Base-by-base conservation (phyloP, 2,888 invertebrate species). In the Pyrgus malvae region DNA sequence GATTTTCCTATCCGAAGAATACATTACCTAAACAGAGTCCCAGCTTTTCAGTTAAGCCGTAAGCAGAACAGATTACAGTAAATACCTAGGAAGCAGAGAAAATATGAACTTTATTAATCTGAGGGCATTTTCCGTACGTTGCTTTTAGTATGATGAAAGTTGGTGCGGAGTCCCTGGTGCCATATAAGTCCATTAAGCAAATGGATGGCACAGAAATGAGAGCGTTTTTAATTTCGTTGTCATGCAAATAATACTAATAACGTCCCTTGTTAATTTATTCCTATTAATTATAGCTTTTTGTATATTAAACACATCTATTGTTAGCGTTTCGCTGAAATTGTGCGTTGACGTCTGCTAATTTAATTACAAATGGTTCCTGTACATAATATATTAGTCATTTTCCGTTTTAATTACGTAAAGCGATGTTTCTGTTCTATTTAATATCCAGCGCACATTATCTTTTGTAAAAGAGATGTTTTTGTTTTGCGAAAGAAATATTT, bases 131-230 rank as follows among this genome's bases (percentile, higher is more conserved):
- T 79, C 80, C 76, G 81, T 84, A 82, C 79, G 81, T 75, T 79
- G 87, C 86, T 88, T 89, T 87, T 86, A 87, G 86, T 85, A 76
- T 86, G 85, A 87, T 87, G 86, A 87, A 88, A 86, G 84, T 88
- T 76, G 70, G 74, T 79, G 75, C 74, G 62, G 72, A 80, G 78
- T 83, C 87, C 87, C 87, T 73, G 64, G 87, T 80, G 87, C 79
- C 80, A 70, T 79, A 82, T 83, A 83, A 83, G 82, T 83, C 86
- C 89, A 87, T 88, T 89, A 89, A 75, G 79, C 76, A 89, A 87
- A 89, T 88, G 86, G 83, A 83, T 80, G 79, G 66, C 74, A 79
- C 76, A 76, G 80, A 79, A 86, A 87, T 82, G 81, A 80, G 80
- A 78, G 77, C 82, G 78, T 83, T 88, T 89, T 88, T 87, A 88